Conservation (phyloP, 1,140 invertebrate species). For the Panonychus citri region DNA sequence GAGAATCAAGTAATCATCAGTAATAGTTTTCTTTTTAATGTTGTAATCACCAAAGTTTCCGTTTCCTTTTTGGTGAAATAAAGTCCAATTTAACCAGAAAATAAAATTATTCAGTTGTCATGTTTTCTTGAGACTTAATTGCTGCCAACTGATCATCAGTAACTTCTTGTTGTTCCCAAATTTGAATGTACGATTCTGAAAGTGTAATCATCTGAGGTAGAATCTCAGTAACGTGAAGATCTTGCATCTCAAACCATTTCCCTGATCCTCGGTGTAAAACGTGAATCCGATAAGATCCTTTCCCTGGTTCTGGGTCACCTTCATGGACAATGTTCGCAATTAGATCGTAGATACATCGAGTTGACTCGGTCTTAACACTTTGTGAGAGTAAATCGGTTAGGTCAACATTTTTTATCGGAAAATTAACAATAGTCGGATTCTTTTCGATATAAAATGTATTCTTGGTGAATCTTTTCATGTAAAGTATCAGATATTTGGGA, state of each 20-base stretch:
- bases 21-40: no score
- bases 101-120: no score
- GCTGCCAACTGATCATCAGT: no score
- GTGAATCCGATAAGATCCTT: conserved; percentile 72
- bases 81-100: no score
- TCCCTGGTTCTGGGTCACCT: conserved; percentile 69
- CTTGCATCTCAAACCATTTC: conserved; percentile 87
- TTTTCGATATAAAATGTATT: conserved; percentile 98
- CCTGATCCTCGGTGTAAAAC: conserved; percentile 67
- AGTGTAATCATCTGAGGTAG: conserved; percentile 97
- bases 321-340: conserved; percentile 97
- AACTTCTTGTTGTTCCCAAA: conserved; percentile 15
- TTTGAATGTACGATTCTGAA: conserved; percentile 94
- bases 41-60: no score
- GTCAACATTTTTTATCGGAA: conserved; percentile 92
- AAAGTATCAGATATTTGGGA: conserved; percentile 85
- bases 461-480: conserved; percentile 93
- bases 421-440: conserved; percentile 98
- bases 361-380: conserved; percentile 50
- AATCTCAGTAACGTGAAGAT: conserved; percentile 92
- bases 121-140: no score
- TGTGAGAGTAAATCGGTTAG: conserved; percentile 73
- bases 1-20: neutral
- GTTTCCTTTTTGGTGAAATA: no score
- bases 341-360: conserved; percentile 73